A percentile compares a stretch with the other conserved stretches of the same genome.
Evolutionary conservation across 2,113 vertebrate genomes (phyloP).

Genomic region (Holacanthus passer): DNA sequence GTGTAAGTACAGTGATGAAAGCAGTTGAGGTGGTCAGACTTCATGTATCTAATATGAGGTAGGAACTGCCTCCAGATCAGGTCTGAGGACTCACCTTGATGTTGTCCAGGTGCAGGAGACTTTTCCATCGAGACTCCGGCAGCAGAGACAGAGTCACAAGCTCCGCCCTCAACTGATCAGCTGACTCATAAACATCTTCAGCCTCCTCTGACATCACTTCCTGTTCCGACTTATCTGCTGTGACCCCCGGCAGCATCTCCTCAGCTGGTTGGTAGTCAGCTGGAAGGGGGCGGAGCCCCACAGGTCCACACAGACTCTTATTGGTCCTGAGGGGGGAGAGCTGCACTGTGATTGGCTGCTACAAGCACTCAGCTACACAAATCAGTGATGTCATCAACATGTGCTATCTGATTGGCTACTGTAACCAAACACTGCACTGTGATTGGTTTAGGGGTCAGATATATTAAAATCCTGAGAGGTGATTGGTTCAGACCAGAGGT

Average conservation of each 20-base stretch:
- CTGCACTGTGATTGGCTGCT: constrained; percentile 53
- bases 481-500: constrained; percentile 90
- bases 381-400: not conserved
- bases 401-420: not conserved
- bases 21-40: not conserved
- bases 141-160: constrained; percentile 92
- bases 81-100: constrained; percentile 88
- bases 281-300: constrained; percentile 93
- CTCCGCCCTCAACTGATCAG: constrained; percentile 89
- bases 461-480: not conserved
- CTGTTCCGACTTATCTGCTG: constrained; percentile 70
- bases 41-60: no score
- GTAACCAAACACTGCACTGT: not conserved
- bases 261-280: constrained; percentile 89
- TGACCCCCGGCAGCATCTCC: constrained; percentile 86
- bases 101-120: constrained; percentile 91
- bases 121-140: constrained; percentile 95
- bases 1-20: not conserved
- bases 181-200: constrained; percentile 88
- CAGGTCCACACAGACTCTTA: constrained; percentile 90
- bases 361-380: not conserved
- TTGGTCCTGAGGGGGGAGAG: constrained; percentile 88
- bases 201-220: constrained; percentile 75
- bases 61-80: not conserved
- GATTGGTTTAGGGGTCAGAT: not conserved